A percentile compares a stretch with the other conserved stretches of the same genome.
phyloP scores from a whole-genome alignment of 2,797 vertebrate genomes.

The Hippopotamyrus pictus region DNA sequence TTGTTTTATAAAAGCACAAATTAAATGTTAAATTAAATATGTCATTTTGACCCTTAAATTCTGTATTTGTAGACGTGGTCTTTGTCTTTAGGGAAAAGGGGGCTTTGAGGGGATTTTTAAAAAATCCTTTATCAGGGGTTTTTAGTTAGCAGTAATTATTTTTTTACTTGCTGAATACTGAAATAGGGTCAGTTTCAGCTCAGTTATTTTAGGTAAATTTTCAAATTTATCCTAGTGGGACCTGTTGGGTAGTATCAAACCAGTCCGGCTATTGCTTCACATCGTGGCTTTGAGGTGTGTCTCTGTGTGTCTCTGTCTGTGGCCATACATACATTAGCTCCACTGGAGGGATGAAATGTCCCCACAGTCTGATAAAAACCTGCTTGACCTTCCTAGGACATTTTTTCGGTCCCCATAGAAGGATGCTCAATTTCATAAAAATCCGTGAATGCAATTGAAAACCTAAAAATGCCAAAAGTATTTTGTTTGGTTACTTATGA shows the following conservation, averaged over 20 bases:
- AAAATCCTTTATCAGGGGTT: neutral
- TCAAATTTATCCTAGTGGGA: neutral
- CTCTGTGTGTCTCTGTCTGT: neutral
- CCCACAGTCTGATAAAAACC: neutral
- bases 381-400: neutral
- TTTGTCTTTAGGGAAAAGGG: neutral
- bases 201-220: neutral
- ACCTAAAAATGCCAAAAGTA: neutral
- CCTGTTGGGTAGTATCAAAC: neutral
- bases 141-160: neutral
- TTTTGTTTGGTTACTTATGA: neutral
- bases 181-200: neutral
- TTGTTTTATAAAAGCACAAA: neutral
- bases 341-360: neutral
- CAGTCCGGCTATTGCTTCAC: neutral
- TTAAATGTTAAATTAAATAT: neutral
- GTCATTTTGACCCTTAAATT: neutral
- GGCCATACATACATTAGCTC: neutral
- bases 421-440: neutral
- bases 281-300: neutral
- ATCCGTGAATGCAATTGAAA: neutral
- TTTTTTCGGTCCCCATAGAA: neutral
- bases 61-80: neutral
- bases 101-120: neutral
- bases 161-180: neutral